Evolutionary conservation across 2,888 invertebrate species (phyloP).

Genomic region (Hermaeophaga mercurialis): DNA sequence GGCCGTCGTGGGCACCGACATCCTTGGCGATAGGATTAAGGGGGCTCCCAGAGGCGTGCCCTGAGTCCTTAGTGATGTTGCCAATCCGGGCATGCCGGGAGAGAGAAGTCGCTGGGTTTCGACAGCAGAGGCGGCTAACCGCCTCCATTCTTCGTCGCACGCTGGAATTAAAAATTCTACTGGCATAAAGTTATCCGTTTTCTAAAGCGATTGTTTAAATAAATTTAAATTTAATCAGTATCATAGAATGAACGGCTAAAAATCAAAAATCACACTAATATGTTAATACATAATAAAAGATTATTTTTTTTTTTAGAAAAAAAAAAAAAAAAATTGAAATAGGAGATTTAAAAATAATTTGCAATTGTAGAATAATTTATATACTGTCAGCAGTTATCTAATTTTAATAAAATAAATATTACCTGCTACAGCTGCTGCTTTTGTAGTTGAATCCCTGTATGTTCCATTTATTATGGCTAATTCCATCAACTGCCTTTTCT

Average conservation of each 20-base stretch:
- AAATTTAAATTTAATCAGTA: no score
- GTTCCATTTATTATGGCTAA: conserved; percentile 99
- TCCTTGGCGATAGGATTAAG: conserved; percentile 87
- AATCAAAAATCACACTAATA: no score
- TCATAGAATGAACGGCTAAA: no score
- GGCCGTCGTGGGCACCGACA: conserved; percentile 81
- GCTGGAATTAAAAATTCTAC: conserved; percentile 41
- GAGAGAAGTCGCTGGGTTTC: conserved; percentile 78
- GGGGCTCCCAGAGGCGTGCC: conserved; percentile 89
- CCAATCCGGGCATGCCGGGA: conserved; percentile 67
- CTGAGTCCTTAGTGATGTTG: conserved; percentile 62
- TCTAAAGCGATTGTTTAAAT: not conserved
- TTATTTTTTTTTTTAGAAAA: no score
- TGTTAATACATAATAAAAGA: no score
- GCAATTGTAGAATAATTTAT: no score
- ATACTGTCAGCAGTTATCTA: no score
- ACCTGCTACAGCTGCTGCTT: conserved; percentile 86
- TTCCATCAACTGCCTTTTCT: conserved; percentile 99
- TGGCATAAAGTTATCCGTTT: conserved; percentile 3
- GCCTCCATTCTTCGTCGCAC: conserved; percentile 82
- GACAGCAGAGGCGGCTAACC: conserved; percentile 77
- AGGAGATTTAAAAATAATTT: no score
- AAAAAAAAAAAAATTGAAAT: no score
- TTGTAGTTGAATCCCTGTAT: conserved; percentile 93
- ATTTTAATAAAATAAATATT: not conserved